Evolutionary conservation across 2,888 invertebrate species (phyloP).

Genomic region (Nymphalis c-album): DNA sequence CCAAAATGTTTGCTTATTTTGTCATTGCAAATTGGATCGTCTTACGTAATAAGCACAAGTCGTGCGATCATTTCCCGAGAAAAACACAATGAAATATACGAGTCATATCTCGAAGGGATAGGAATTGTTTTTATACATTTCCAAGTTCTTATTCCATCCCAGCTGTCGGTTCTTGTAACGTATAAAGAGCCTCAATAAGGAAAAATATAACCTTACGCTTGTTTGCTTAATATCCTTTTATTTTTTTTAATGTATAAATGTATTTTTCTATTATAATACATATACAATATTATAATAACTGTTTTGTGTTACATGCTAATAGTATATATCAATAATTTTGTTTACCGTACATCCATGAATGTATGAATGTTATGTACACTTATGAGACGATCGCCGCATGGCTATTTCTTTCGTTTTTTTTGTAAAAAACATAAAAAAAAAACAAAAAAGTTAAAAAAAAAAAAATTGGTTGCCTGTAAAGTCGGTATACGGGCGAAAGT

Average conservation of each 20-base stretch:
- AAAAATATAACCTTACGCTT: constrained; percentile 39
- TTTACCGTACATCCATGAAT: no score
- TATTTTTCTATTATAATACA: no score
- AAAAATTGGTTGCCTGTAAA: no score
- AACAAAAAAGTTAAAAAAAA: no score
- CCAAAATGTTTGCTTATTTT: neutral
- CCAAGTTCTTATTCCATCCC: constrained; percentile 42
- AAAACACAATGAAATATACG: constrained; percentile 43
- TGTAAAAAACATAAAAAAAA: no score
- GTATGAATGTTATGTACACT: no score
- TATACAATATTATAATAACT: no score
- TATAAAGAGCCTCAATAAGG: constrained; percentile 40
- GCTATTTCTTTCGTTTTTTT: no score
- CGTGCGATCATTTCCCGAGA: constrained; percentile 21
- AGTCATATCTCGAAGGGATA: constrained; percentile 47
- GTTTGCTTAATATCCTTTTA: constrained; percentile 28
- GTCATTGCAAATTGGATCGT: neutral
- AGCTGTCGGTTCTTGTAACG: constrained; percentile 36
- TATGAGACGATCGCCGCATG: no score
- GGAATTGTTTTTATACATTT: constrained; percentile 53
- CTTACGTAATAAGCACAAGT: constrained; percentile 16
- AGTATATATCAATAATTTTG: no score
- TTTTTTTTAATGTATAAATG: constrained; percentile 9
- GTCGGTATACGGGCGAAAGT: no score
- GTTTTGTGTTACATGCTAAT: no score